These are phyloP conservation scores for Pectinophora gossypiella DNA, from an alignment of 1,140 invertebrate genomes.

Conservation along the genomic window DNA sequence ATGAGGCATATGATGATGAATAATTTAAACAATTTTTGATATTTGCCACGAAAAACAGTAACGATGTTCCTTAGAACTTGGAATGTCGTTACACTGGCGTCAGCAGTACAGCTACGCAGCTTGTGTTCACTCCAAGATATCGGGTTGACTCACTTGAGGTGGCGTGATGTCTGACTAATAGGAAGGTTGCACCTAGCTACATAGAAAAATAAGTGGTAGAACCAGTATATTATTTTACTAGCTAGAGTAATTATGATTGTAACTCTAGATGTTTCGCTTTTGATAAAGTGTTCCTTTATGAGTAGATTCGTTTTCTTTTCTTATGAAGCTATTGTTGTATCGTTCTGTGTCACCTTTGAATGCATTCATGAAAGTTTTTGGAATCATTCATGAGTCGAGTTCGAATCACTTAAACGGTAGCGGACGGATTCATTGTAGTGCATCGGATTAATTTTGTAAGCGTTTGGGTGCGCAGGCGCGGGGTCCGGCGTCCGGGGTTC, in stretches of 20 bases:
- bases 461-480: slow-evolving; percentile 5
- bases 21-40: neutral
- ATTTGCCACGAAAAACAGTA: no score
- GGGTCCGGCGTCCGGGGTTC: slow-evolving; percentile 13
- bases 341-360: no score
- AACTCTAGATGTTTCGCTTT: no score
- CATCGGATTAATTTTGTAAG: slow-evolving; percentile 3
- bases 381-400: neutral
- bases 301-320: no score
- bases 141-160: slow-evolving; percentile 26
- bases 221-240: no score
- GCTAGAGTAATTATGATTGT: no score
- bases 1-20: no score
- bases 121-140: neutral
- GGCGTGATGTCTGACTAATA: slow-evolving; percentile 50
- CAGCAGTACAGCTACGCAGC: neutral
- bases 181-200: slow-evolving; percentile 16
- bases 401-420: neutral
- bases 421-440: neutral
- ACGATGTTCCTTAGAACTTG: no score
- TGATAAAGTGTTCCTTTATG: no score
- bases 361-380: neutral
- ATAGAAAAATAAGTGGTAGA: slow-evolving; percentile 6
- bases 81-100: neutral
- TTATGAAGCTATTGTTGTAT: no score